Conservation (phyloP, 2,888 invertebrate species). For the Trichopria drosophilae region DNA sequence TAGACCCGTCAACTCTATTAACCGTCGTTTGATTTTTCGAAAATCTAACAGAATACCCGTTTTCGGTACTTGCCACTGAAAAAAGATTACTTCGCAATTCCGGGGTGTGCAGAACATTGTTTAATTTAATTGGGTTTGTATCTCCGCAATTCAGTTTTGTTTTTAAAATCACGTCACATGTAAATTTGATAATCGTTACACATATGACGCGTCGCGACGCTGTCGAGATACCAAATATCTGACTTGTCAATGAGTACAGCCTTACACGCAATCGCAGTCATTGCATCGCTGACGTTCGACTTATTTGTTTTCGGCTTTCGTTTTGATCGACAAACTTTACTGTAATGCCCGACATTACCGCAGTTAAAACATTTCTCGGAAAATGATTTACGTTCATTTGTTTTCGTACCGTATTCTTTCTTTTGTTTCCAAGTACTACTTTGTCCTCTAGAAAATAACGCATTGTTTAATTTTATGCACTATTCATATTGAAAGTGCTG, state of each 20-base stretch:
- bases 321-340: slow-evolving; percentile 3
- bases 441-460: no score
- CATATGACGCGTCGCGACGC: slow-evolving; percentile 30
- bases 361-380: background rate
- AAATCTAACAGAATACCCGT: slow-evolving; percentile 39
- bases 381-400: no score
- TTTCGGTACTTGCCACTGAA: slow-evolving; percentile 42
- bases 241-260: slow-evolving; percentile 2
- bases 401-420: no score
- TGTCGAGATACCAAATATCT: slow-evolving; percentile 31
- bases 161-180: slow-evolving; percentile 22
- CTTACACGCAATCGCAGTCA: slow-evolving; percentile 22
- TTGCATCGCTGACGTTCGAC: slow-evolving; percentile 7
- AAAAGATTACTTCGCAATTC: slow-evolving; percentile 42
- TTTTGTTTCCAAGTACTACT: no score
- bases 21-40: slow-evolving; percentile 32
- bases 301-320: slow-evolving; percentile 1
- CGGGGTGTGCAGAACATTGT: slow-evolving; percentile 38
- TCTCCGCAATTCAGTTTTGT: background rate
- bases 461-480: no score
- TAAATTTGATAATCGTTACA: slow-evolving; percentile 26
- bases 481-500: no score
- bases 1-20: slow-evolving; percentile 24
- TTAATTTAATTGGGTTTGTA: slow-evolving; percentile 28
- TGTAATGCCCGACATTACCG: background rate